Conservation (phyloP, 2,797 vertebrate genomes). For the Leuciscus waleckii region DNA sequence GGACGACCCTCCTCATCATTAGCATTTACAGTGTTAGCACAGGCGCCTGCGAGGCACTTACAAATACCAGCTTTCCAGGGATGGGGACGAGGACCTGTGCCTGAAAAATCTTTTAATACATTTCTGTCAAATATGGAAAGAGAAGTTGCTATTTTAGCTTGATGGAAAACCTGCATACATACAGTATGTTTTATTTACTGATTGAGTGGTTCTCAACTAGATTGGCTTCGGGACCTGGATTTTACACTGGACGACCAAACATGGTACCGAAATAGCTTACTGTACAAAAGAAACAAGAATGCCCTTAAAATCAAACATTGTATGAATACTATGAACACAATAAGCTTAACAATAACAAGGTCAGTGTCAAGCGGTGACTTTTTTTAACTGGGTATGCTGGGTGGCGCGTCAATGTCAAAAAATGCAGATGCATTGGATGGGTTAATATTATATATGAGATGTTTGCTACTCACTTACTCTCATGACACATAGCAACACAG, state of each 20-base stretch:
- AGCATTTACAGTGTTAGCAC: conserved; percentile 74
- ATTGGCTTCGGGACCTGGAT: neutral
- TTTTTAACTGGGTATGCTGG: neutral
- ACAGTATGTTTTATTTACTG: conserved; percentile 12
- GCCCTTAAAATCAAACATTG: neutral
- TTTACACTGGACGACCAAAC: neutral
- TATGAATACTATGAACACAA: neutral
- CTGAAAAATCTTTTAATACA: conserved; percentile 59
- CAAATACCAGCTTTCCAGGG: conserved; percentile 65
- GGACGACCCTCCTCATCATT: conserved; percentile 68
- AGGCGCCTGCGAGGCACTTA: conserved; percentile 58
- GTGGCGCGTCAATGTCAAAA: too few species aligned
- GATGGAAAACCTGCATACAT: neutral
- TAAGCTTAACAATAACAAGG: neutral
- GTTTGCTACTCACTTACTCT: too few species aligned
- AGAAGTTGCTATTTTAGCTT: conserved; percentile 4
- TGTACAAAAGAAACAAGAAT: neutral
- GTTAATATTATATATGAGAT: neutral
- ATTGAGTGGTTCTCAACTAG: neutral
- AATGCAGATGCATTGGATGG: too few species aligned
- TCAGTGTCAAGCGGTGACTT: neutral
- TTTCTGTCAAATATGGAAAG: conserved; percentile 51
- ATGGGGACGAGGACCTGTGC: conserved; percentile 59
- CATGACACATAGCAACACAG: too few species aligned
- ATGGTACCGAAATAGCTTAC: neutral